A percentile compares a stretch with the other conserved stretches of the same genome.
Evolutionary conservation across 2,888 invertebrate genomes (phyloP).

Genomic region (Spialia ferax): DNA sequence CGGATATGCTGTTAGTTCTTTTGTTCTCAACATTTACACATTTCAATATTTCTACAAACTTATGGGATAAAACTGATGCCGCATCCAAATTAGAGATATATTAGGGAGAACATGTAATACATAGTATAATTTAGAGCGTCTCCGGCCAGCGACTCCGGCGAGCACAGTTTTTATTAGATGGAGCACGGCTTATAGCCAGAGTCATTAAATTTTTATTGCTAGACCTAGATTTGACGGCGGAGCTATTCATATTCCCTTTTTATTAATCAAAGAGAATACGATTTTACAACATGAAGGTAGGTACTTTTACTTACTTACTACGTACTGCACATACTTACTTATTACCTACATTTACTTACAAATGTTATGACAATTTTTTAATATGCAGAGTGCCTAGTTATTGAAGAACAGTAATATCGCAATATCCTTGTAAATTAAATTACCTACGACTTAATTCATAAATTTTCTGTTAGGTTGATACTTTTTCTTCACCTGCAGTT

Average conservation of each 20-base stretch:
- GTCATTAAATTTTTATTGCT: constrained; percentile 65
- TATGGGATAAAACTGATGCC: constrained; percentile 25
- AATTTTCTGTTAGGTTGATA: too few species aligned
- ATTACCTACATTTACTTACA: too few species aligned
- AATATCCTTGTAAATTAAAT: too few species aligned
- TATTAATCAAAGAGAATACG: constrained; percentile 12
- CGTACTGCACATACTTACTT: too few species aligned
- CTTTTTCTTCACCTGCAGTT: too few species aligned
- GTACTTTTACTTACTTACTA: too few species aligned
- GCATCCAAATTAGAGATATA: constrained; percentile 9
- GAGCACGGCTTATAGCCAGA: constrained; percentile 39
- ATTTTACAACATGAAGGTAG: background rate
- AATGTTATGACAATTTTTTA: too few species aligned
- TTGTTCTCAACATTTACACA: too few species aligned
- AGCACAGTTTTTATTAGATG: constrained; percentile 26
- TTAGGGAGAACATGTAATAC: background rate
- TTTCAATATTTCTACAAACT: background rate
- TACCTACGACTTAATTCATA: too few species aligned
- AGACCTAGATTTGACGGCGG: constrained; percentile 47
- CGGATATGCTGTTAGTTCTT: too few species aligned
- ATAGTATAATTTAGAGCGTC: constrained; percentile 11
- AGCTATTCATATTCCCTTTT: constrained; percentile 44
- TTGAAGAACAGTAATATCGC: too few species aligned
- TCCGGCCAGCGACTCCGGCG: constrained; percentile 5
- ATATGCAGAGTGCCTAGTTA: too few species aligned